Base-by-base conservation (phyloP, 2,113 vertebrate species). In the Alligator mississippiensis region DNA sequence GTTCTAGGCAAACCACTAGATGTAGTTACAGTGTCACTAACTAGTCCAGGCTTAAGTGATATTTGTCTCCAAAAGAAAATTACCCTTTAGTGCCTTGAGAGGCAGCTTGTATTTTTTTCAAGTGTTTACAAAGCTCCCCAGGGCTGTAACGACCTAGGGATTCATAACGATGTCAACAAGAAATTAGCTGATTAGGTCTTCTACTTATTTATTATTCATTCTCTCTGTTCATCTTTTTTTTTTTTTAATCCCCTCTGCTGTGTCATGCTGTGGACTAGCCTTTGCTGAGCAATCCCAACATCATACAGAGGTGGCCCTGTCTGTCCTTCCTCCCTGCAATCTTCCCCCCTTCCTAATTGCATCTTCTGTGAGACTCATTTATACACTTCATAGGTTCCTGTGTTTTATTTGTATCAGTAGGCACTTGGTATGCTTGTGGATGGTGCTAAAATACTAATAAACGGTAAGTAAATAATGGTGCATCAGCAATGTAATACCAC, bases 21-120 rank as follows among this genome's bases (percentile, higher is more conserved):
- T 96, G 96, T 96, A 96, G 95, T 90, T 95, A 60, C 90, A 95
- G 96, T 9, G 27, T 82, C 68, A 27, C 82, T 93, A 84, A 30
- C 60, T 12, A 8, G 10, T 59, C 28, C 57, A 63, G 77, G 66
- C 58, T 90, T 91, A 91, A 16, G 21, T 13, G 59, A 66, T 80
- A 18, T 77, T 47, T 82, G 7, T 62, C n/a, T 95, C 88, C 81
- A 78, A 78, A 63, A 76, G 83, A 92, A 90, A 93, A 87, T 57
- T 96, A 85, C 82, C 78, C 81, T 77, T n/a, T 68, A 59, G 77
- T 30, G 80, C 78, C 84, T 1, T 87, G 82, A 94, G 88, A 96
- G 89, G 90, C 92, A 89, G 89, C 81, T 93, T 93, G 70, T 90
- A 80, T 13, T 94, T 91, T 89, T 78, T 61, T 85, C 63, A 2